These are phyloP conservation scores for Platycheirus rosarum DNA, from an alignment of 2,888 invertebrate genomes.

Conservation along the genomic window DNA sequence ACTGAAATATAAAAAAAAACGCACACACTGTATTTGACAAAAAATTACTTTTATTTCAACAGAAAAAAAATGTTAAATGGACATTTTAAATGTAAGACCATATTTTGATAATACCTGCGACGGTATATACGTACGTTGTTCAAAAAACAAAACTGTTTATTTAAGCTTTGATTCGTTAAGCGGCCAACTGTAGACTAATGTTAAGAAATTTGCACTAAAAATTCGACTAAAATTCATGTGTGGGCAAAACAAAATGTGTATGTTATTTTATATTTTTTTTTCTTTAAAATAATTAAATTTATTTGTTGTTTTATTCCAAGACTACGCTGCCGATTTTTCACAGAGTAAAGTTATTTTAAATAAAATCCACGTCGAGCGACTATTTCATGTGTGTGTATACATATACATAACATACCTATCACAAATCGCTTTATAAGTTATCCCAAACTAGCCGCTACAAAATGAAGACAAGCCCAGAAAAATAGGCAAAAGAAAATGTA, in stretches of 20 bases:
- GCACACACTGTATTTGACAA: too few species aligned
- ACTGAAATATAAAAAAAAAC: too few species aligned
- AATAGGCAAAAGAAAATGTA: neutral
- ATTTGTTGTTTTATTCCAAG: slow-evolving; percentile 11
- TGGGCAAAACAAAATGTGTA: slow-evolving; percentile 55
- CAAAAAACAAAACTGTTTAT: slow-evolving; percentile 37
- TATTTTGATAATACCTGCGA: too few species aligned
- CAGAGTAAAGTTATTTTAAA: slow-evolving; percentile 59
- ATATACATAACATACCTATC: neutral
- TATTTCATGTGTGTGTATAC: neutral
- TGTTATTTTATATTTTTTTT: slow-evolving; percentile 22
- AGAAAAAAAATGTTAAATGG: too few species aligned
- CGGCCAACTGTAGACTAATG: slow-evolving; percentile 70
- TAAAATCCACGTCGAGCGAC: slow-evolving; percentile 24
- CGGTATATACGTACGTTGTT: neutral
- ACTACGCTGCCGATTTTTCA: slow-evolving; percentile 34
- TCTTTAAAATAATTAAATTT: slow-evolving; percentile 32
- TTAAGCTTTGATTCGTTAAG: slow-evolving; percentile 69
- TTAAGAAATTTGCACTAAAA: slow-evolving; percentile 56
- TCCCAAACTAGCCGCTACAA: slow-evolving; percentile 4
- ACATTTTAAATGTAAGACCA: too few species aligned
- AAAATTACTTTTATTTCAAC: too few species aligned
- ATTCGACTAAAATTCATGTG: slow-evolving; percentile 68
- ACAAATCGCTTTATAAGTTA: slow-evolving; percentile 24
- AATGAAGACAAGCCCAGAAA: slow-evolving; percentile 10